These are phyloP conservation scores for Anabas testudineus DNA, from an alignment of 2,797 vertebrate genomes.

Conservation along the genomic window DNA sequence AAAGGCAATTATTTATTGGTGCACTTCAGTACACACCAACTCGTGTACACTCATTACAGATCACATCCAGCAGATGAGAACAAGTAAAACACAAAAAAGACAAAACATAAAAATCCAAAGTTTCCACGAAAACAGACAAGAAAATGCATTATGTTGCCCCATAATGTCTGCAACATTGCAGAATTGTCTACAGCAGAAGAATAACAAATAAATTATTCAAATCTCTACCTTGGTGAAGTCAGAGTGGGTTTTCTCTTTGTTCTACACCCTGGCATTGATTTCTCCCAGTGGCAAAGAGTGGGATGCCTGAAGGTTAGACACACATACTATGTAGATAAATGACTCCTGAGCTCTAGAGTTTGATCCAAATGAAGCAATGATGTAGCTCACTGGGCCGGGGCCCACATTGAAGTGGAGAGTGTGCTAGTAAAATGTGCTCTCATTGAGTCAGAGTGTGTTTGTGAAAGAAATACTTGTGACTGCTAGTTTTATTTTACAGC, in stretches of 20 bases:
- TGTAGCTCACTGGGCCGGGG: slow-evolving; percentile 83
- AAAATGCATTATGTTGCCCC: not conserved
- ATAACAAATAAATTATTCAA: slow-evolving; percentile 75
- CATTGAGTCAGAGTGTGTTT: slow-evolving; percentile 32
- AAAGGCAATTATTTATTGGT: slow-evolving; percentile 32
- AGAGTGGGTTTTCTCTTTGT: slow-evolving; percentile 59
- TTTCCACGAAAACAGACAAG: not conserved
- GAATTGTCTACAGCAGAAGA: slow-evolving; percentile 47
- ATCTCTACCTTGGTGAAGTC: slow-evolving; percentile 63
- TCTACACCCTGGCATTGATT: slow-evolving; percentile 74
- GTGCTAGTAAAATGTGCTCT: slow-evolving; percentile 55
- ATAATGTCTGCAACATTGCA: slow-evolving; percentile 40
- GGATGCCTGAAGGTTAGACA: slow-evolving; percentile 74
- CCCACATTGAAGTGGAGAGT: slow-evolving; percentile 64
- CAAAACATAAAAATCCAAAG: not conserved
- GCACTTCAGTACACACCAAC: not conserved
- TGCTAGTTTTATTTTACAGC: slow-evolving; percentile 46
- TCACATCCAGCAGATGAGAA: not conserved
- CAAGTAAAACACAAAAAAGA: slow-evolving; percentile 12
- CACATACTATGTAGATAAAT: slow-evolving; percentile 84
- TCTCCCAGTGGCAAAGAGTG: slow-evolving; percentile 61
- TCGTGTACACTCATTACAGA: slow-evolving; percentile 4
- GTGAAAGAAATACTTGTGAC: slow-evolving; percentile 17
- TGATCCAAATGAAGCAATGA: slow-evolving; percentile 86
- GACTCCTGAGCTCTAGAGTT: slow-evolving; percentile 75